These are phyloP conservation scores for Thamnophis sirtalis DNA, from an alignment of 2,113 vertebrate genomes.

Conservation along the genomic window DNA sequence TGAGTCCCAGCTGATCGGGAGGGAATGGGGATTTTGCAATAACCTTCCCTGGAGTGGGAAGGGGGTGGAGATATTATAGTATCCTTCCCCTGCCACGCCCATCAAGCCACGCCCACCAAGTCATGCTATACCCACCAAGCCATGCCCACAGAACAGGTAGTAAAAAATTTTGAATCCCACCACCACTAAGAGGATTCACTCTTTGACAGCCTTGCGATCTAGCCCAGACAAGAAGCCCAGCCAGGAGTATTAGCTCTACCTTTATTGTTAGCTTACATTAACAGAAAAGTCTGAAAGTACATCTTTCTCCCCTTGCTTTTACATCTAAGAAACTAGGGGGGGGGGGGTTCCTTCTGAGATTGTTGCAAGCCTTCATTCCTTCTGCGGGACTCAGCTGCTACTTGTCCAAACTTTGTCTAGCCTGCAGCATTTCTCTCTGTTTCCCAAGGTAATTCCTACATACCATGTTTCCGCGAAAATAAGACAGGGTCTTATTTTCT, in stretches of 20 bases:
- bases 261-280: background rate
- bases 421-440: background rate
- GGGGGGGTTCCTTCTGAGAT: background rate
- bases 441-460: background rate
- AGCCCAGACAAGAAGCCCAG: background rate
- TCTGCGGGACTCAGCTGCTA: background rate
- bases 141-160: no score
- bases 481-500: no score
- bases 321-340: background rate
- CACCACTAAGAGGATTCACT: no score
- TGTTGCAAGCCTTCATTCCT: background rate
- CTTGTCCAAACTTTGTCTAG: background rate
- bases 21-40: no score
- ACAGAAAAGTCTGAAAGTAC: background rate
- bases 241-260: background rate
- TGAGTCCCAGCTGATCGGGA: no score
- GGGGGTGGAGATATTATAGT: no score
- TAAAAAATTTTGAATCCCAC: no score
- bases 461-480: no score
- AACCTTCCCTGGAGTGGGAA: no score
- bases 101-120: no score
- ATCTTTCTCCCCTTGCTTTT: background rate
- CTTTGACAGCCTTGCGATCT: background rate
- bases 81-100: no score
- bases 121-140: no score